A percentile compares a stretch with the other conserved stretches of the same genome.
Conservation (phyloP, 1,140 invertebrate species). For the Globodera ellingtonae region DNA sequence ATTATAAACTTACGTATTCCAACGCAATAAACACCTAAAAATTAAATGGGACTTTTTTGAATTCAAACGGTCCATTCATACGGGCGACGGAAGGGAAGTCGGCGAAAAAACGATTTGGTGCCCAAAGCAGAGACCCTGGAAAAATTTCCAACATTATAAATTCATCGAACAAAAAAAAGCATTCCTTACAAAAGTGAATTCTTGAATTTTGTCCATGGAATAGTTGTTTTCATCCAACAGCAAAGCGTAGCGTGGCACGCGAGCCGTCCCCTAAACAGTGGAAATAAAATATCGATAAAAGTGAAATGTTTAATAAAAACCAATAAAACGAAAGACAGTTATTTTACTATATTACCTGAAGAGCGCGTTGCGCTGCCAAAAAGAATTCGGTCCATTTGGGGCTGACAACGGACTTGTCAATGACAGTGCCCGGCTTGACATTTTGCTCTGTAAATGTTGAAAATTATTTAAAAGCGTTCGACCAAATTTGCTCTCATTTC, state of each 20-base stretch:
- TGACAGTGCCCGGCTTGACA: conserved; percentile 25
- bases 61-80: background rate
- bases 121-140: conserved; percentile 30
- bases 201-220: conserved; percentile 16
- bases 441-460: conserved; percentile 8
- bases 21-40: conserved; percentile 34
- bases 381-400: conserved; percentile 33
- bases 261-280: conserved; percentile 19
- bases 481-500: too few species aligned
- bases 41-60: background rate
- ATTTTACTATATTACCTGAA: background rate
- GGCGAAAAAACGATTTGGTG: conserved; percentile 45
- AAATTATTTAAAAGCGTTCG: too few species aligned
- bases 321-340: background rate
- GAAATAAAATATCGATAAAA: background rate
- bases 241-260: conserved; percentile 20
- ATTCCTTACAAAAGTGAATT: conserved; percentile 2
- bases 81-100: conserved; percentile 39
- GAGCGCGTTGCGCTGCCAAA: background rate
- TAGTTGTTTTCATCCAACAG: conserved; percentile 29
- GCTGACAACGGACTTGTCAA: conserved; percentile 24
- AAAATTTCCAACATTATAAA: background rate
- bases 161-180: background rate
- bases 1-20: conserved; percentile 26
- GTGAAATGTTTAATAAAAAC: background rate